Evolutionary conservation across 2,113 vertebrate species (phyloP).

Genomic region (Pagrus major): DNA sequence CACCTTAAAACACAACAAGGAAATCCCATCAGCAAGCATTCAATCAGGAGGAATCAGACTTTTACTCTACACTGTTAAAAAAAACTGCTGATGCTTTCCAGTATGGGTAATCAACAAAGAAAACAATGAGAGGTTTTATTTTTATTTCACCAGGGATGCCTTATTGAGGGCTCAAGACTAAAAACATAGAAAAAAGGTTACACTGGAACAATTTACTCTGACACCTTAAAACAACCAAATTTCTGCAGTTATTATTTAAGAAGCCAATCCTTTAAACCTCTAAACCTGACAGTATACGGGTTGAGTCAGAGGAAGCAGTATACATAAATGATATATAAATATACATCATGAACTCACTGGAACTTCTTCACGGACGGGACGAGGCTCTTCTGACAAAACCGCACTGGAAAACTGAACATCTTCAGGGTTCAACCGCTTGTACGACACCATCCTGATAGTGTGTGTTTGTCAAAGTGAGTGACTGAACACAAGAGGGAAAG

Average conservation of each 20-base stretch:
- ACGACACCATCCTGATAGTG: conserved; percentile 69
- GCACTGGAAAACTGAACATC: conserved; percentile 70
- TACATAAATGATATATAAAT: fast-evolving
- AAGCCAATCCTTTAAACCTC: background rate
- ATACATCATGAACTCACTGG: conserved; percentile 56
- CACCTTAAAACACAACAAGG: conserved; percentile 48
- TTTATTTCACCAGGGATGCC: background rate
- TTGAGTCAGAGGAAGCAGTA: background rate
- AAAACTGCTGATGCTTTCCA: background rate
- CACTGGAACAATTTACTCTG: background rate
- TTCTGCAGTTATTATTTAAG: background rate
- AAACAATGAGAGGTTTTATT: background rate
- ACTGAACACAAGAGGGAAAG: background rate
- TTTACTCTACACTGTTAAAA: background rate
- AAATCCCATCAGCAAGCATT: background rate
- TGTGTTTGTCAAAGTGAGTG: background rate
- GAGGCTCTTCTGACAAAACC: conserved; percentile 53
- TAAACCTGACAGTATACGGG: background rate
- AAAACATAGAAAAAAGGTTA: background rate
- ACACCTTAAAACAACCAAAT: background rate
- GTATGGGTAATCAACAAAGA: background rate
- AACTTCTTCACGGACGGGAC: conserved; percentile 32
- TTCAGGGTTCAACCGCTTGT: conserved; percentile 77
- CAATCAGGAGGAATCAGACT: background rate
- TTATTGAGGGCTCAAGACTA: background rate